Evolutionary conservation across 2,888 invertebrate genomes (phyloP), one percentile per base, ranked within the genome.

Genomic region (Stenodema calcarata): DNA sequence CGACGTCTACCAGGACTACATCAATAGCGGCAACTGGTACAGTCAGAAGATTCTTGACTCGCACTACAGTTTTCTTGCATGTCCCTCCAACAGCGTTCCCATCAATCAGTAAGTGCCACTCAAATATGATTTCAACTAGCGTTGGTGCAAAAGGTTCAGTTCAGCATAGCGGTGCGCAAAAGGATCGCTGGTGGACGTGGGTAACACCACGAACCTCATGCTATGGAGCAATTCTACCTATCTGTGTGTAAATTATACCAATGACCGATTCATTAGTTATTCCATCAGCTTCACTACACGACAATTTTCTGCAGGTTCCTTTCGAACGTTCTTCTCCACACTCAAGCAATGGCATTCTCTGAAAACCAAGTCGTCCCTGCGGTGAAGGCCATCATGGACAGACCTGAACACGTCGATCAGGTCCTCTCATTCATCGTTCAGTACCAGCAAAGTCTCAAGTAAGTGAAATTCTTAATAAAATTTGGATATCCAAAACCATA

Each of bases 401-500:
- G 41, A 41, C 73, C 86, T 0, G 41, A 86, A 23, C 69, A 86
- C 28, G 42, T 82, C n/a, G 78, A 80, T 30, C 11, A 47, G 3
- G 81, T 44, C n/a, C 35, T 86, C n/a, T n/a, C 69, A 9, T 86
- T 86, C 73, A 70, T 86, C 50, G n/a, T 86, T 23, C 27, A 28
- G 41, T 78, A 86, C 86, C 76, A 86, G 23, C 6, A 16, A n/a
- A 16, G n/a, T 18, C 42, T 82, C 41, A 82, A 82, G 82, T 82
- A 69, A 82, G 82, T 69, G 23, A n/a, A 35, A 41, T 18, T 35
- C 35, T 2, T 4, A 35, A 35, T 35, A 7, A 35, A 35, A 35
- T 4, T 35, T 35, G 35, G 35, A 35, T 54, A 54, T 54, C 2
- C 7, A 7, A 35, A 35, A 35, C n/a, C n/a, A n/a, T n/a, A n/a